Conservation (phyloP, 2,113 vertebrate genomes). For the Emberiza fucata region DNA sequence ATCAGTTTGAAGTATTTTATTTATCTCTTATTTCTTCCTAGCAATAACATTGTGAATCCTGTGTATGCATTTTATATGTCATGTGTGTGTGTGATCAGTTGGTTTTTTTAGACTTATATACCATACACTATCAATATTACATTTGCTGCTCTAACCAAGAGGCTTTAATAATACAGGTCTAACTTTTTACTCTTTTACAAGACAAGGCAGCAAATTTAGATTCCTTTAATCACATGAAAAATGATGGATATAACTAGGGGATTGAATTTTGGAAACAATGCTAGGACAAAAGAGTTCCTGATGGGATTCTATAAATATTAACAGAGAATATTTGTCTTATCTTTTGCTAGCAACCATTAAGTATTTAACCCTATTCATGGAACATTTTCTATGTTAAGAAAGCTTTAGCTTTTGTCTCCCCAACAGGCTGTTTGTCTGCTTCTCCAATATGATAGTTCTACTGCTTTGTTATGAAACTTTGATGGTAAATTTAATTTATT, state of each 20-base stretch:
- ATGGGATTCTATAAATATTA: slow-evolving; percentile 65
- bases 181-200: slow-evolving; percentile 36
- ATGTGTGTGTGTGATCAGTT: neutral
- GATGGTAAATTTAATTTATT: neutral
- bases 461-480: neutral
- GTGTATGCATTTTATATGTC: neutral
- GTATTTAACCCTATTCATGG: slow-evolving; percentile 57
- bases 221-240: slow-evolving; percentile 67
- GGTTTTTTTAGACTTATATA: slow-evolving; percentile 24
- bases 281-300: slow-evolving; percentile 57
- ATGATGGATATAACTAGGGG: slow-evolving; percentile 57
- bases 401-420: slow-evolving; percentile 49
- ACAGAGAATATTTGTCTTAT: slow-evolving; percentile 69
- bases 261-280: slow-evolving; percentile 57
- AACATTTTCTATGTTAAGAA: slow-evolving; percentile 46
- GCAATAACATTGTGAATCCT: neutral
- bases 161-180: slow-evolving; percentile 29
- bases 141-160: slow-evolving; percentile 32
- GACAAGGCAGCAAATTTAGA: slow-evolving; percentile 63
- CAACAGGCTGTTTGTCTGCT: slow-evolving; percentile 35
- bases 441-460: neutral
- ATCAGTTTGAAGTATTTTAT: neutral
- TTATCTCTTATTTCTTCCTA: neutral
- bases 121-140: slow-evolving; percentile 40
- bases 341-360: slow-evolving; percentile 64